Evolutionary conservation across 2,888 invertebrate genomes (phyloP), one percentile per base, ranked within the genome.

Genomic region (Tineola bisselliella): DNA sequence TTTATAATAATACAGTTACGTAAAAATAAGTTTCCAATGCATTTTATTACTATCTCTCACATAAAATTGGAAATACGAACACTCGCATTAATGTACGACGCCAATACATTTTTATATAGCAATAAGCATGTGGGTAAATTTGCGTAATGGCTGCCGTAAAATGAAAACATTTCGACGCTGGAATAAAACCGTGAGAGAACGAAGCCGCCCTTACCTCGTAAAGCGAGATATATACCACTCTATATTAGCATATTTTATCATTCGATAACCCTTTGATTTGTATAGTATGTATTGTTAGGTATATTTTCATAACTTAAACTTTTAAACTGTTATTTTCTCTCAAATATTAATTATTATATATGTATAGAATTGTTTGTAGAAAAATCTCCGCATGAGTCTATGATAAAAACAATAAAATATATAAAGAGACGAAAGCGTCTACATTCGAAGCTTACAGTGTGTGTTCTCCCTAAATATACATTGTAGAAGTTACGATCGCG

Each of bases 101-200:
- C 75, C 74, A 75, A 78, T 81, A 81, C 77, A 78, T 79, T 83
- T 61, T 83, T 83, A 82, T 81, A 82, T 78, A 77, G 75, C 80
- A 77, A 83, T 87, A 86, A 87, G 84, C 84, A 82, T 87, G 82
- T 81, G 76, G 79, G 79, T 84, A 83, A 84, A 87, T 86, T 84
- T 84, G 70, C 75, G 79, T 84, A 83, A 86, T 83, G 80, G 78
- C 65, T 62, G 83, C 74, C 70, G 74, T 86, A 84, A 87, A 87
- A 81, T 68, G 69, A 67, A 66, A 67, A 66, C 68, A 66, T 69
- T 68, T 67, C 63, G 67, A 65, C 69, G 69, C 64, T 64, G 65
- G 63, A 67, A 70, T 66, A 64, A 67, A 70, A 68, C 66, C 68
- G 62, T 38, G 15, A 44, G 60, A 30, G 63, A 60, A 38, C 61